A percentile compares a stretch with the other conserved stretches of the same genome.
Conservation (phyloP, 2,797 vertebrate genomes). For the Scyliorhinus canicula region DNA sequence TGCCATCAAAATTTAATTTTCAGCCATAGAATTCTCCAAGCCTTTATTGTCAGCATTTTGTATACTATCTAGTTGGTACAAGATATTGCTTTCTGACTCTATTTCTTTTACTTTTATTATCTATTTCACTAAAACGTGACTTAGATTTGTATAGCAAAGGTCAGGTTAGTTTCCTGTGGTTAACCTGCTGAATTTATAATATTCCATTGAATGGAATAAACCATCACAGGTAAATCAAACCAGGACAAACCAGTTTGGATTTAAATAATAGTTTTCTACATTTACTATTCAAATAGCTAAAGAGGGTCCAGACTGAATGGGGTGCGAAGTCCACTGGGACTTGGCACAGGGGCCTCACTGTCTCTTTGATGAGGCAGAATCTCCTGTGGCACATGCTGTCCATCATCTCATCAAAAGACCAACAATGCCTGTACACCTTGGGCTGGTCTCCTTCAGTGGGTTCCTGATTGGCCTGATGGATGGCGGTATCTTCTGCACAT, state of each 20-base stretch:
- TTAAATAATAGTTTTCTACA: not conserved
- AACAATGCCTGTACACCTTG: no score
- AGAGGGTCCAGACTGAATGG: not conserved
- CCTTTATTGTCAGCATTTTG: no score
- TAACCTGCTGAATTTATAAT: not conserved
- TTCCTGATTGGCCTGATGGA: no score
- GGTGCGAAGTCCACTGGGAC: no score
- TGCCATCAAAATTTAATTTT: not conserved
- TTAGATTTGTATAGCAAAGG: not conserved
- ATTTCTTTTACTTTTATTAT: not conserved
- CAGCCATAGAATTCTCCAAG: not conserved
- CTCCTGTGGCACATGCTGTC: no score
- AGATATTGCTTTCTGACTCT: not conserved
- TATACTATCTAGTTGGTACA: no score
- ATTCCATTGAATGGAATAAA: not conserved
- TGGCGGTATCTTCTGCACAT: no score
- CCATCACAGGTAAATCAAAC: no score
- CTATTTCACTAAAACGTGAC: not conserved
- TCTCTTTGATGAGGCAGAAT: no score
- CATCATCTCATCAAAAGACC: no score
- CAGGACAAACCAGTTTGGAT: not conserved
- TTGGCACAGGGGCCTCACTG: no score
- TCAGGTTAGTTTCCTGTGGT: not conserved
- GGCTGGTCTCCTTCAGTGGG: no score
- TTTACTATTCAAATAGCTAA: not conserved